Evolutionary conservation across 2,797 vertebrate species (phyloP).

Genomic region (Graptemys geographica): DNA sequence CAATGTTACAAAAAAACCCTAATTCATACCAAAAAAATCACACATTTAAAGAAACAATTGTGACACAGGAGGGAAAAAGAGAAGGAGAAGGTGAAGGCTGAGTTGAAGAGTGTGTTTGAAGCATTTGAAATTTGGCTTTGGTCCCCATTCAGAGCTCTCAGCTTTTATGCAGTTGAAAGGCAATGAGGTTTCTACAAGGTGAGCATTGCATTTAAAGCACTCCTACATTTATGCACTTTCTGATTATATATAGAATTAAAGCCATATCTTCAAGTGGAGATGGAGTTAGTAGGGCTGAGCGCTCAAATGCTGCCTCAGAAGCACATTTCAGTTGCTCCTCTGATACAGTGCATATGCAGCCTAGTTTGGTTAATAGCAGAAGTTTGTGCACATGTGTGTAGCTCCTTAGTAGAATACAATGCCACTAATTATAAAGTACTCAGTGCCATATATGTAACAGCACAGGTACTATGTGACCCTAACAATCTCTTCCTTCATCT

Average conservation of each 20-base stretch:
- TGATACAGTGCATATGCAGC: neutral
- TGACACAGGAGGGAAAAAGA: neutral
- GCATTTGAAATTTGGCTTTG: neutral
- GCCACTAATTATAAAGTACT: neutral
- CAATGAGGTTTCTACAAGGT: conserved; percentile 5
- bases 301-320: neutral
- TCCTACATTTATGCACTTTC: neutral
- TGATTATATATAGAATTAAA: neutral
- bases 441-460: neutral
- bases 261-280: neutral
- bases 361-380: neutral
- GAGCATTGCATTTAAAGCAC: neutral
- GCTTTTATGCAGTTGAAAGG: neutral
- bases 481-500: neutral
- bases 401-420: neutral
- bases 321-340: neutral
- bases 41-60: neutral
- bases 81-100: neutral
- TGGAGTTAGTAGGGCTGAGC: neutral
- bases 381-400: neutral
- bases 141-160: neutral
- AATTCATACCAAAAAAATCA: neutral
- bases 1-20: neutral
- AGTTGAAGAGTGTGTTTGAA: neutral
- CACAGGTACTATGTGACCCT: neutral